These are phyloP conservation scores for Formicarius rufipectus DNA, from an alignment of 2,113 vertebrate species.

Conservation along the genomic window DNA sequence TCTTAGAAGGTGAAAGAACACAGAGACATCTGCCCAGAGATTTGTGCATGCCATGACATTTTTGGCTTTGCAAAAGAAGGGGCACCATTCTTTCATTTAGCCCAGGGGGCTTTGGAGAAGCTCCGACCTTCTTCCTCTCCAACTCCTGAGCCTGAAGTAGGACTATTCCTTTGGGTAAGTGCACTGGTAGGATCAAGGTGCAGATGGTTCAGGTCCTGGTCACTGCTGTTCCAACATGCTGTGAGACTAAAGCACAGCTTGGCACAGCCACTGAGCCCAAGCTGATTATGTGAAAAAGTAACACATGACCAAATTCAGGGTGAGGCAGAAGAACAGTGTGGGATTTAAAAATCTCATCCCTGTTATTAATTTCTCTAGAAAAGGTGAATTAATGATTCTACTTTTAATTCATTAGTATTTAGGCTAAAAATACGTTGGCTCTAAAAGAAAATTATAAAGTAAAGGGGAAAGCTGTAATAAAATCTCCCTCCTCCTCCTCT, in stretches of 20 bases:
- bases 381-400: conserved; percentile 13
- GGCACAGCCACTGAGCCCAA: not conserved
- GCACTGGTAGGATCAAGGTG: not conserved
- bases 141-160: not conserved
- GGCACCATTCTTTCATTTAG: not conserved
- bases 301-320: not conserved
- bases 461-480: conserved; percentile 29
- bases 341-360: conserved; percentile 39
- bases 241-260: not conserved
- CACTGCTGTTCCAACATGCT: not conserved
- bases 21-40: not conserved
- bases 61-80: not conserved
- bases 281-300: not conserved
- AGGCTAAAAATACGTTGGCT: conserved; percentile 18
- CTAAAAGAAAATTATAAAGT: not conserved
- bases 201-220: not conserved
- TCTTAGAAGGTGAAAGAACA: not conserved
- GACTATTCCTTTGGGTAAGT: not conserved
- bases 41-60: not conserved
- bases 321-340: not conserved
- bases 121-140: not conserved
- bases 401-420: conserved; percentile 44
- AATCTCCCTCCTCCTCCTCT: not conserved
- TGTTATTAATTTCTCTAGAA: conserved; percentile 41
- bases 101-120: not conserved